phyloP scores from a whole-genome alignment of 2,888 invertebrate species.

The Mellilla xanthometata region DNA sequence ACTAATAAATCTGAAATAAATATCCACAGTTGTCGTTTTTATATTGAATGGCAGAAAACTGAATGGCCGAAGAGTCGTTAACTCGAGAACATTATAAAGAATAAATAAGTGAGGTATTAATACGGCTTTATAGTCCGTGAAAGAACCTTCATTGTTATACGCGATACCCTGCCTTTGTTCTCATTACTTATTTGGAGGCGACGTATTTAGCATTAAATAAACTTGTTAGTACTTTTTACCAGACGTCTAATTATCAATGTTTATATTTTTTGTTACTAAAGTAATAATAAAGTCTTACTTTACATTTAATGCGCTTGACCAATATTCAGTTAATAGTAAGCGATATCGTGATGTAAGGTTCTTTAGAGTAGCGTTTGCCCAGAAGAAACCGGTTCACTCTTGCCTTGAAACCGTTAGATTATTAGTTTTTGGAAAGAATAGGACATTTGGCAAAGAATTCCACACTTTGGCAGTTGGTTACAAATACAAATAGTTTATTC shows the following conservation, averaged over 20 bases:
- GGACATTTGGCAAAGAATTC: no score
- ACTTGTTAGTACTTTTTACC: constrained; percentile 38
- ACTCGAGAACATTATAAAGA: constrained; percentile 78
- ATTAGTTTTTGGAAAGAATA: no score
- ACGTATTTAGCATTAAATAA: constrained; percentile 54
- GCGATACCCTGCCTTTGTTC: constrained; percentile 51
- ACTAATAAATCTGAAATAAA: constrained; percentile 54
- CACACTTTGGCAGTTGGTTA: no score
- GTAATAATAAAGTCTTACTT: no score
- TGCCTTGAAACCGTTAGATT: no score
- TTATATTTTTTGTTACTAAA: constrained; percentile 9
- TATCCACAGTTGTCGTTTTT: constrained; percentile 70
- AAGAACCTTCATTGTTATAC: constrained; percentile 72
- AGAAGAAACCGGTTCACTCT: no score
- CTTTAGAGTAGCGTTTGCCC: no score
- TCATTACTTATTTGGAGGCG: constrained; percentile 47
- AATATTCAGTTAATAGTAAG: no score
- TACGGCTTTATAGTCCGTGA: constrained; percentile 77
- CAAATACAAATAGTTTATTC: no score
- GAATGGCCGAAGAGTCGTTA: constrained; percentile 72
- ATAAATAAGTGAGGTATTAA: constrained; percentile 76
- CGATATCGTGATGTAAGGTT: no score
- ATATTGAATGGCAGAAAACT: constrained; percentile 73
- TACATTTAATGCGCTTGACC: no score
- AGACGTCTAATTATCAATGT: constrained; percentile 26